Base-by-base conservation (phyloP, 2,797 vertebrate genomes). In the Myripristis jacobus region DNA sequence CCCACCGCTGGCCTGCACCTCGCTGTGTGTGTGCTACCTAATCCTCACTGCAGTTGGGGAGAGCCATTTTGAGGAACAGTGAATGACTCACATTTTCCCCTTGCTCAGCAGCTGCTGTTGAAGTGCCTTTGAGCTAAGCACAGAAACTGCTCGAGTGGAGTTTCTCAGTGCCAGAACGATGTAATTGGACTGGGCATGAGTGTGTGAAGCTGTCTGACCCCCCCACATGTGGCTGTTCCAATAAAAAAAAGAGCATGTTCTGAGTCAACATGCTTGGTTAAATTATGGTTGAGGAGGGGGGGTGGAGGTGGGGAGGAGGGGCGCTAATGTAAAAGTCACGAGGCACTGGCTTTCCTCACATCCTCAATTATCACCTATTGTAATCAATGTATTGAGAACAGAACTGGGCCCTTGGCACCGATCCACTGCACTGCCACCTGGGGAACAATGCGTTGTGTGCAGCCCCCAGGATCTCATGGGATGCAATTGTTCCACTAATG, bases 401-500 rank as follows among this genome's bases (percentile, higher is more conserved):
- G 75, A 74, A 77, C 59, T 0, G 27, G 64, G 61, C 68, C 38
- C 22, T 52, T 67, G 77, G 79, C 76, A 62, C 44, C n/a, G 75
- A 31, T 65, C 75, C 31, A 10, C 73, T 25, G 79, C 71, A 52
- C 63, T 29, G 58, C 79, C 90, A 89, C 87, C 86, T 87, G 82
- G 83, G 85, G 76, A 87, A 83, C 81, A 84, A 80, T 58, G 43
- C 56, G 54, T 75, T 73, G 65, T 75, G 73, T 64, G 59, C 73
- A 61, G 75, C 66, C 73, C 80, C 63, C 68, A 22, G 57, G 54
- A 69, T 77, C 85, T 78, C 80, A 70, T 29, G 76, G 87, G 90
- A 91, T 25, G 56, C 77, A 36, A 91, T 91, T 92, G 90, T 93
- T 88, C 70, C 63, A 52, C 71, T 87, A 81, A 86, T 86, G 83